Evolutionary conservation across 1,140 invertebrate species (phyloP).

Genomic region (Heliothis virescens): DNA sequence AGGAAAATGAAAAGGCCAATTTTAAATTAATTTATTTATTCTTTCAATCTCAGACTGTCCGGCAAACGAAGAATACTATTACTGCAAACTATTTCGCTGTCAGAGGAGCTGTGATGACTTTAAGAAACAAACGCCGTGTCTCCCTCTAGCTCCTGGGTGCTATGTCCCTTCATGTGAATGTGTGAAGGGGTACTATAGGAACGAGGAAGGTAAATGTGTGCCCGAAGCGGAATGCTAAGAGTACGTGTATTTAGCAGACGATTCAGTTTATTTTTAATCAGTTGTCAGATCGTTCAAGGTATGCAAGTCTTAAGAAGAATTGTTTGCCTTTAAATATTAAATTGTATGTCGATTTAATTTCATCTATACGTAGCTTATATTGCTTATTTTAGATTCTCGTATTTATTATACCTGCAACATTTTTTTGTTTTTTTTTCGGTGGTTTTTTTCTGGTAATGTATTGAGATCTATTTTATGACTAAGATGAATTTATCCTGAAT

Average conservation of each 20-base stretch:
- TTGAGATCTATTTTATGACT: too few relatives aligned
- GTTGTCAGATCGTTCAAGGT: neutral
- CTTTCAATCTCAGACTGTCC: neutral
- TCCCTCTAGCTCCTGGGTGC: neutral
- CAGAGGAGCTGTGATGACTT: slow-evolving; percentile 1
- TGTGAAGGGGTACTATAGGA: neutral
- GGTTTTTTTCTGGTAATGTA: too few relatives aligned
- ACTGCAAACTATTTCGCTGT: neutral
- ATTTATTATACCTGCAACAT: too few relatives aligned
- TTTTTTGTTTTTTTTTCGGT: too few relatives aligned
- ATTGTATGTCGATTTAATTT: too few relatives aligned
- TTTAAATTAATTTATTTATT: neutral
- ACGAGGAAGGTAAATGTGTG: neutral
- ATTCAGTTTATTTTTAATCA: neutral
- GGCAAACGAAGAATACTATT: slow-evolving; percentile 15
- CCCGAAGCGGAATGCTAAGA: neutral
- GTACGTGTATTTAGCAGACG: neutral
- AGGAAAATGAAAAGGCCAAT: too few relatives aligned
- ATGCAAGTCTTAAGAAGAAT: too few relatives aligned
- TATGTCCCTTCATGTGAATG: neutral
- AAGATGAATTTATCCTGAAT: too few relatives aligned
- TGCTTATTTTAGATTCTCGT: too few relatives aligned
- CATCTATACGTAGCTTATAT: too few relatives aligned
- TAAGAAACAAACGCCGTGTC: neutral
- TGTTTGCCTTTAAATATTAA: too few relatives aligned